phyloP scores from a whole-genome alignment of 2,797 vertebrate genomes.

The Sardinella longiceps region DNA sequence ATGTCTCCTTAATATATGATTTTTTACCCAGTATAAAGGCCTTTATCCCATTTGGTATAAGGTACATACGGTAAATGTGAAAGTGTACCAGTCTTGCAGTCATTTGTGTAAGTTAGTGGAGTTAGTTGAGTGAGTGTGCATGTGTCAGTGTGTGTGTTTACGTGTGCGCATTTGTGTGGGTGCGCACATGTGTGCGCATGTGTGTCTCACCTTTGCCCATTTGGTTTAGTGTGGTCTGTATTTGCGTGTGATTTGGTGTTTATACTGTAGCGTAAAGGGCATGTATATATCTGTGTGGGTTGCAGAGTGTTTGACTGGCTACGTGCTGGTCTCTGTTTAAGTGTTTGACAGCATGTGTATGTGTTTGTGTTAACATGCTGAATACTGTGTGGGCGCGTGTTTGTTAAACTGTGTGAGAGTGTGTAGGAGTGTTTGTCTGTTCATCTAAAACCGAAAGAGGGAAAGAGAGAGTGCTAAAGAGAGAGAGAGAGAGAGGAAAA shows the following conservation, averaged over 20 bases:
- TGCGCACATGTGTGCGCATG: constrained; percentile 70
- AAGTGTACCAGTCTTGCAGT: neutral
- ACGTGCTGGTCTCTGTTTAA: constrained; percentile 66
- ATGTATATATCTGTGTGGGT: constrained; percentile 67
- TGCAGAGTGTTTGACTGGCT: constrained; percentile 66
- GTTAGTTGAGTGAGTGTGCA: constrained; percentile 41
- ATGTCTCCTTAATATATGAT: constrained; percentile 57
- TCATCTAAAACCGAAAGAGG: constrained; percentile 57
- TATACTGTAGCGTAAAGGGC: constrained; percentile 56
- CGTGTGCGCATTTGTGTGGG: neutral
- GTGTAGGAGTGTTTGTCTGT: constrained; percentile 81
- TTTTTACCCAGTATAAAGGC: constrained; percentile 26
- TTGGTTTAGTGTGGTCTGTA: constrained; percentile 64
- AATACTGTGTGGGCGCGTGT: constrained; percentile 78
- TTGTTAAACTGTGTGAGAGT: constrained; percentile 81
- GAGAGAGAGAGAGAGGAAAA: constrained; percentile 58
- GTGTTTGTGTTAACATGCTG: constrained; percentile 77
- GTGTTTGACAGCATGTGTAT: constrained; percentile 69
- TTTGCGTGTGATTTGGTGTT: constrained; percentile 55
- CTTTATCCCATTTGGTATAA: too few species aligned
- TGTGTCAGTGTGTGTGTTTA: constrained; percentile 47
- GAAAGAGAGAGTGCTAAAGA: constrained; percentile 33
- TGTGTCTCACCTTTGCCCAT: constrained; percentile 58
- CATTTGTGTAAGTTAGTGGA: too few species aligned
- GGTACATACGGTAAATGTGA: too few species aligned